Evolutionary conservation across 35 echinoderm and acorn worm genomes (phyloP), one percentile per base, ranked within the genome.

Genomic region (Eucidaris tribuloides): DNA sequence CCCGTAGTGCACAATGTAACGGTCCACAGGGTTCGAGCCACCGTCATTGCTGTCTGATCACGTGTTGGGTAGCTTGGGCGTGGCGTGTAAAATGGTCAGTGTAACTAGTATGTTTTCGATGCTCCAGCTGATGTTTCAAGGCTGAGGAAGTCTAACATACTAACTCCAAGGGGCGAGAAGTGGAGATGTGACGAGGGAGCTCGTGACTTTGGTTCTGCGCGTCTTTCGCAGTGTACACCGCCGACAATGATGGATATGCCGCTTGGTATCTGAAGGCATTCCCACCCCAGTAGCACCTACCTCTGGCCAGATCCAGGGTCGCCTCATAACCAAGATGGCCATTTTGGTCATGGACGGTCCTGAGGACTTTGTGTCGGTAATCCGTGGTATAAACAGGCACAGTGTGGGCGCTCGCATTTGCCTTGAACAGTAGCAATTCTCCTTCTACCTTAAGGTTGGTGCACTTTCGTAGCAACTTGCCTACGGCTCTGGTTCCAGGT

Each of bases 61-160:
- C 83, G 62, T 1, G 66, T 49, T 0, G 85, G 85, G 4, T 57
- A 55, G 71, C 44, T 48, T 71, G 82, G 0, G 81, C 81, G 49
- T 66, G 83, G 0, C 81, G 46, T 1, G 88, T 91, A 42, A 84
- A 91, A 25, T 85, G 81, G 54, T 91, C 87, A 0, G 87, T 89
- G 83, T 9, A 32, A 88, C 85, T 14, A 88, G 76, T 15, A 88
- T 42, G 28, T 91, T 91, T 1, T 70, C 42, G 0, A 70, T 84
- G 45, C 76, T 23, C 71, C 72, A 13, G 20, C 30, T 39, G 72
- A 70, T 2, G 88, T 83, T 38, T 92, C 89, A 28, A 91, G 42
- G n/a, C 36, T 65, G 0, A 85, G 52, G 52, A 79, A 91, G 43
- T 91, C 89, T 46, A 91, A 36, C 82, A 78, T 1, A 90, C 56